Percentiles rank a stretch among this genome's conserved stretches.
Evolutionary conservation across 2,888 invertebrate genomes (phyloP).

Genomic region (Euplagia quadripunctaria): DNA sequence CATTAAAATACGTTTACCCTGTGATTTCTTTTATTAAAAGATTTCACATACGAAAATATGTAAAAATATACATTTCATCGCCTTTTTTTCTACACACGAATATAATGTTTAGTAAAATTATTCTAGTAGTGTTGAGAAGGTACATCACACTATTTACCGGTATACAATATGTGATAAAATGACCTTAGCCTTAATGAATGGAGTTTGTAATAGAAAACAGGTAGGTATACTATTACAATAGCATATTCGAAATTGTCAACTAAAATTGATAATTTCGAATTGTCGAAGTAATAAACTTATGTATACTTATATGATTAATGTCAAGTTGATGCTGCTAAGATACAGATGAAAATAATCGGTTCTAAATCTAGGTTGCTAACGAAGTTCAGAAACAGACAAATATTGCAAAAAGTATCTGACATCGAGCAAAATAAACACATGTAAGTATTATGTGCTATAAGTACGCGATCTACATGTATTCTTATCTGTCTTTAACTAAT

Average conservation of each 20-base stretch:
- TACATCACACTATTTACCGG: conserved; percentile 52
- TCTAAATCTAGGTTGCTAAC: neutral
- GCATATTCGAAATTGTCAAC: neutral
- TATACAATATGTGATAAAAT: conserved; percentile 30
- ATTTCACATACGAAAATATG: conserved; percentile 65
- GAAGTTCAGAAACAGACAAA: neutral
- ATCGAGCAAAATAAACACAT: neutral
- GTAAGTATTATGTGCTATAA: neutral
- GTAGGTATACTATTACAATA: neutral
- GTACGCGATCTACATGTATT: neutral
- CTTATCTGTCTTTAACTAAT: neutral
- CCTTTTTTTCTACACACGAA: conserved; percentile 50
- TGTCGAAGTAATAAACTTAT: too few relatives aligned
- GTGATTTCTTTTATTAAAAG: conserved; percentile 64
- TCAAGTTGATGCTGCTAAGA: neutral
- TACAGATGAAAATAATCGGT: neutral
- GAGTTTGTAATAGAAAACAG: neutral
- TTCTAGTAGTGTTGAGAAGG: conserved; percentile 37
- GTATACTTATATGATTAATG: neutral
- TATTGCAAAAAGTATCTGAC: neutral
- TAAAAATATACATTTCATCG: conserved; percentile 62
- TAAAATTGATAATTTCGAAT: neutral
- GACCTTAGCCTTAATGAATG: conserved; percentile 2
- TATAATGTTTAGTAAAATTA: conserved; percentile 32
- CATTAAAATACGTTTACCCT: conserved; percentile 52